Percentiles rank a stretch among this genome's conserved stretches.
Evolutionary conservation across 2,888 invertebrate species (phyloP).

Genomic region (Pollenia griseotomentosa): DNA sequence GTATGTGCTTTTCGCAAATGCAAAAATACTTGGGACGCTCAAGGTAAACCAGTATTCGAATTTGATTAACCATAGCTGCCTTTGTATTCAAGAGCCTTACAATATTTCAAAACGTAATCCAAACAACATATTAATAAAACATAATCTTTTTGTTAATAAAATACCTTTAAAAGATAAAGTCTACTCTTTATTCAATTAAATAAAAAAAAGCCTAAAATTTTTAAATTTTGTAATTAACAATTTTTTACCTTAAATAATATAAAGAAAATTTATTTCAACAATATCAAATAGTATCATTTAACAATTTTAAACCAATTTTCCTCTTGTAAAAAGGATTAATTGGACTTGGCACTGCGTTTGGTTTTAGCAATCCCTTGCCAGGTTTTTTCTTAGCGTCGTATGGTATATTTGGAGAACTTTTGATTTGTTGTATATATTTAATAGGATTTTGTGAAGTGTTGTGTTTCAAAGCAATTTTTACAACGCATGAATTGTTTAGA

Average conservation of each 20-base stretch:
- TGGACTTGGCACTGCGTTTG: conserved; percentile 88
- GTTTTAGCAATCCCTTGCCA: conserved; percentile 89
- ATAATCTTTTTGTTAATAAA: conserved; percentile 59
- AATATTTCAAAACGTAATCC: conserved; percentile 24
- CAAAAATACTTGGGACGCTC: conserved; percentile 87
- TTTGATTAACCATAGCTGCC: conserved; percentile 74
- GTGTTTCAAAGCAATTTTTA: conserved; percentile 89
- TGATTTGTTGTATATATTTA: conserved; percentile 90
- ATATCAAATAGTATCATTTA: conserved; percentile 80
- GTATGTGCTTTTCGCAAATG: conserved; percentile 93
- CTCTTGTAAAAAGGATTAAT: conserved; percentile 91
- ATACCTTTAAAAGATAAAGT: conserved; percentile 46
- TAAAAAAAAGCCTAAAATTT: conserved; percentile 40
- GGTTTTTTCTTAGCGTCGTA: conserved; percentile 90
- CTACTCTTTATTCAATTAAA: conserved; percentile 35
- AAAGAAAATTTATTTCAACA: conserved; percentile 56
- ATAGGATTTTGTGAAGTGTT: conserved; percentile 90
- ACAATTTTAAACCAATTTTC: conserved; percentile 80
- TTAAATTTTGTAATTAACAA: conserved; percentile 36
- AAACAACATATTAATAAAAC: conserved; percentile 40
- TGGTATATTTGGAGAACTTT: conserved; percentile 90
- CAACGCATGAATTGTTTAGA: conserved; percentile 93
- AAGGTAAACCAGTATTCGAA: conserved; percentile 87
- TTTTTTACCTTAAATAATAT: conserved; percentile 56
- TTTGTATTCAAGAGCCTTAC: conserved; percentile 32